Evolutionary conservation across 2,113 vertebrate genomes (phyloP).

Genomic region (Lipotes vexillifer): DNA sequence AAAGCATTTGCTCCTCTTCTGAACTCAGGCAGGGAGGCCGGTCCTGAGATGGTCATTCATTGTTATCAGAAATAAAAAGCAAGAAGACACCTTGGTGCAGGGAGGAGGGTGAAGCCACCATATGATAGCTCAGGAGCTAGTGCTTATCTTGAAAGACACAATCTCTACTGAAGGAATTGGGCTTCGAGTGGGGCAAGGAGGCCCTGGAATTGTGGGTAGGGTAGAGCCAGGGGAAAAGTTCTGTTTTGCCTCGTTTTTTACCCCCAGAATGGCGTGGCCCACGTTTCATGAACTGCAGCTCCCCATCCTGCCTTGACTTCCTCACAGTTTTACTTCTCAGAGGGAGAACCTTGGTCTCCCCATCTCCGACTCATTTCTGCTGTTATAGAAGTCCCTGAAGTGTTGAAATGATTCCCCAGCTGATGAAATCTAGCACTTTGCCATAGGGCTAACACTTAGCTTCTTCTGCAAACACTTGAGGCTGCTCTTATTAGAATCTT

Average conservation of each 20-base stretch:
- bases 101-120: neutral
- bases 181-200: neutral
- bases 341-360: neutral
- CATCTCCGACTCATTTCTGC: neutral
- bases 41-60: too few relatives aligned
- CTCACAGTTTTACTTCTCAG: neutral
- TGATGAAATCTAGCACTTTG: neutral
- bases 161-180: neutral
- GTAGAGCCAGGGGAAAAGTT: neutral
- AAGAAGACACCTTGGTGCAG: neutral
- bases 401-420: neutral
- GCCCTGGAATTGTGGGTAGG: neutral
- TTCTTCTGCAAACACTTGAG: neutral
- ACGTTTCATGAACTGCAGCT: neutral
- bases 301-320: neutral
- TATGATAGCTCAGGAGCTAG: neutral
- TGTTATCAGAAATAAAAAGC: neutral
- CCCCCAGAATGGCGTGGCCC: neutral
- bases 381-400: neutral
- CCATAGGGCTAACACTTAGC: neutral
- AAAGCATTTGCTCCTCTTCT: neutral
- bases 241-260: neutral
- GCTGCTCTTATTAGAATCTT: neutral
- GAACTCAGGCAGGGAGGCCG: neutral
- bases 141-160: neutral